Conservation (phyloP, 2,113 vertebrate species). For the Anoura caudifer region DNA sequence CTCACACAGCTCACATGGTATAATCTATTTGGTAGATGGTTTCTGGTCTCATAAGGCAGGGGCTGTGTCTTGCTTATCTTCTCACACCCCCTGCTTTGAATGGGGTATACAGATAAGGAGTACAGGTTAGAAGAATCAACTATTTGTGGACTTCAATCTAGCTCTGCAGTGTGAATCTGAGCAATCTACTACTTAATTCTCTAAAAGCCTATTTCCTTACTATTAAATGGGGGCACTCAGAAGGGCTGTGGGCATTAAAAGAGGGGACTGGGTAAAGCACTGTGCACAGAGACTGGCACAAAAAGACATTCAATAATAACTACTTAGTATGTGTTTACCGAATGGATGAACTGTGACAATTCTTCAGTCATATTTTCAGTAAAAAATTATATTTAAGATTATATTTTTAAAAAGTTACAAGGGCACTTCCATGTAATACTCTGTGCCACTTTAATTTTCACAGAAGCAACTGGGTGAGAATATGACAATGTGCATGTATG, state of each 20-base stretch:
- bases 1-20: background rate
- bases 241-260: background rate
- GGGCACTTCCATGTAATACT: background rate
- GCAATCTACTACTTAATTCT: background rate
- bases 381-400: conserved; percentile 9
- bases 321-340: background rate
- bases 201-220: background rate
- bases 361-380: background rate
- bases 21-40: background rate
- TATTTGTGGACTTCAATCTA: background rate
- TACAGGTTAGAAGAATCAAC: background rate
- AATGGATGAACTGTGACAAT: background rate
- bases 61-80: background rate
- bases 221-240: background rate
- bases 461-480: background rate
- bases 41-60: background rate
- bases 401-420: background rate
- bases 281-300: background rate
- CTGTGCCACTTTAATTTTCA: background rate
- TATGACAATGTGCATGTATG: background rate
- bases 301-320: background rate
- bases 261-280: background rate
- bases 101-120: background rate
- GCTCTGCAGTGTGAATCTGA: background rate
- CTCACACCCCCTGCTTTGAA: background rate